A percentile compares a stretch with the other conserved stretches of the same genome.
Evolutionary conservation across 2,113 vertebrate genomes (phyloP).

Genomic region (Tinamus guttatus): DNA sequence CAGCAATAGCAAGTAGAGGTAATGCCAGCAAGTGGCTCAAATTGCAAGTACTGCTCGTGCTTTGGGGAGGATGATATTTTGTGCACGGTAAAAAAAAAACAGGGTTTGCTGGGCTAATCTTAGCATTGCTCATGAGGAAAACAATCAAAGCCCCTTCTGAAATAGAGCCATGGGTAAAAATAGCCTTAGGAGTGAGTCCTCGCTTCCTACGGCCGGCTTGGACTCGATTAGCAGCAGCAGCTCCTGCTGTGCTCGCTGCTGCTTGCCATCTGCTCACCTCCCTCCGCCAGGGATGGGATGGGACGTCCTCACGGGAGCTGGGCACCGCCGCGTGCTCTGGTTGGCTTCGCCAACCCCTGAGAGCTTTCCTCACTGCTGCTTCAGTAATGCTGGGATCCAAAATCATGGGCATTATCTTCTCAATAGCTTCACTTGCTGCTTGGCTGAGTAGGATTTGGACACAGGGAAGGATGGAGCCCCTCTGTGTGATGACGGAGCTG

Average conservation of each 20-base stretch:
- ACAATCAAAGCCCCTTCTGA: background rate
- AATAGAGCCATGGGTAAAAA: background rate
- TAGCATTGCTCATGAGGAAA: background rate
- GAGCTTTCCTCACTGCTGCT: background rate
- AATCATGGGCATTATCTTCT: background rate
- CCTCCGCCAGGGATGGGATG: background rate
- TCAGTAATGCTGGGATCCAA: background rate
- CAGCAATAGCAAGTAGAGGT: background rate
- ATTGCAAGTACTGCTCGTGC: background rate
- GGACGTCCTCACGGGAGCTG: background rate
- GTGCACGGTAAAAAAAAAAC: background rate
- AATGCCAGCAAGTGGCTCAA: background rate
- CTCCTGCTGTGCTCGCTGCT: background rate
- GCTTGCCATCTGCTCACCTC: slow-evolving; percentile 24
- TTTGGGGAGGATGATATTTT: rapidly evolving
- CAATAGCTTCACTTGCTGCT: background rate
- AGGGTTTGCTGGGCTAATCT: background rate
- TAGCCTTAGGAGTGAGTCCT: background rate
- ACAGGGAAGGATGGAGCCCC: background rate
- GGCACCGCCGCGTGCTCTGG: background rate
- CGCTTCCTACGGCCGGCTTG: background rate
- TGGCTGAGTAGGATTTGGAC: background rate
- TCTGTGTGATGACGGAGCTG: background rate
- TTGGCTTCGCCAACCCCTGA: background rate
- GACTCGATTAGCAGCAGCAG: background rate